Conservation (phyloP, 2,113 vertebrate species). For the Willisornis vidua region DNA sequence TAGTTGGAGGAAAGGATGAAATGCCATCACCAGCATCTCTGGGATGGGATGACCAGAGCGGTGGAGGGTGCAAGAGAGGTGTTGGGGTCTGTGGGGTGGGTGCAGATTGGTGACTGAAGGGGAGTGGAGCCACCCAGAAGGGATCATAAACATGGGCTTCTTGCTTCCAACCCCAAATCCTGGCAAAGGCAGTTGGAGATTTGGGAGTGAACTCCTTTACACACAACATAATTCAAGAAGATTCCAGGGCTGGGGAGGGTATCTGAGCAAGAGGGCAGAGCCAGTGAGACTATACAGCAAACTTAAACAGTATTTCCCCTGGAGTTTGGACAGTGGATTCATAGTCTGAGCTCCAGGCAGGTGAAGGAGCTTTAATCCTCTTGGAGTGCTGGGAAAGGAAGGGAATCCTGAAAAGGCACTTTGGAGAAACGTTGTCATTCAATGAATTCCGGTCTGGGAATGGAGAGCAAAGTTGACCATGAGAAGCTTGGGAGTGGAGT, state of each 20-base stretch:
- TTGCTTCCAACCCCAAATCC: not conserved
- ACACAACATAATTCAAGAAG: not conserved
- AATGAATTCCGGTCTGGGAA: not conserved
- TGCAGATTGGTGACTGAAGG: not conserved
- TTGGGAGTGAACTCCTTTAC: rapidly evolving
- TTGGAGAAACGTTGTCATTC: not conserved
- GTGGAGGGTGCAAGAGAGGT: not conserved
- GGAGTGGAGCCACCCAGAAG: not conserved
- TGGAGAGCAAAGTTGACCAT: not conserved
- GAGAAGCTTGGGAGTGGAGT: not conserved
- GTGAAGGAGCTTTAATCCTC: not conserved
- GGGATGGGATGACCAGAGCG: rapidly evolving
- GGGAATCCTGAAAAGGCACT: not conserved
- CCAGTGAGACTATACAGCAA: not conserved
- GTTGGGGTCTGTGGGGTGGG: not conserved
- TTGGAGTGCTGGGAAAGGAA: not conserved
- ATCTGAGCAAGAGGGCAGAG: not conserved
- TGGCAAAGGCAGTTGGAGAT: not conserved
- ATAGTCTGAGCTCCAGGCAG: not conserved
- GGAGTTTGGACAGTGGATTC: not conserved
- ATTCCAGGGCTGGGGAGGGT: not conserved
- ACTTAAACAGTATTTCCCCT: not conserved
- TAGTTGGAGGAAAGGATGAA: not conserved
- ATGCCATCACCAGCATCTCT: not conserved
- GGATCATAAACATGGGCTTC: rapidly evolving